Percentiles rank a stretch among this genome's conserved stretches.
These are phyloP conservation scores for Stenchaetothrips biformis DNA, from an alignment of 2,888 invertebrate genomes.

Conservation along the genomic window DNA sequence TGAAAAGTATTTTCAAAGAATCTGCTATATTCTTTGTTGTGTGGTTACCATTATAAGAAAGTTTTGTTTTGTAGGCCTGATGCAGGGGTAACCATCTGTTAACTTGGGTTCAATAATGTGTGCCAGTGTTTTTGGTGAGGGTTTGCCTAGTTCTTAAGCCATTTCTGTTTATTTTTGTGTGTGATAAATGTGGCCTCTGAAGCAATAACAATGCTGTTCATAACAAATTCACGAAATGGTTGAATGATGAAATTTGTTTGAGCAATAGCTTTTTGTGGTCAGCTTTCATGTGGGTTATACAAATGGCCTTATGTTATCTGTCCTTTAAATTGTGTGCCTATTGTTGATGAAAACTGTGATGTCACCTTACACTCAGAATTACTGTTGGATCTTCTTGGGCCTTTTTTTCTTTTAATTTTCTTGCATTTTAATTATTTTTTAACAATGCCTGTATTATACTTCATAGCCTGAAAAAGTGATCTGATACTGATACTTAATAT, in stretches of 20 bases:
- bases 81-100: background rate
- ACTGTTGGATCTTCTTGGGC: background rate
- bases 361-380: background rate
- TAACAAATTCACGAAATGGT: too few relatives aligned
- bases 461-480: too few relatives aligned
- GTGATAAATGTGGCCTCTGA: background rate
- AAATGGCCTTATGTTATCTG: too few relatives aligned
- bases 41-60: too few relatives aligned
- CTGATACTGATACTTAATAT: too few relatives aligned
- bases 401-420: background rate
- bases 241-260: too few relatives aligned
- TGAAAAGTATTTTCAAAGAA: background rate
- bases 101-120: background rate
- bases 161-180: background rate
- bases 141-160: background rate
- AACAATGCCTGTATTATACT: too few relatives aligned
- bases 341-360: conserved; percentile 11
- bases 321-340: background rate
- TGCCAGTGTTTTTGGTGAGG: background rate
- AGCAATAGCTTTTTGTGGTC: too few relatives aligned
- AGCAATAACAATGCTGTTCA: too few relatives aligned
- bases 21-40: background rate
- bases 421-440: background rate
- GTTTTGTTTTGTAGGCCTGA: background rate
- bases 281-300: too few relatives aligned